A percentile compares a stretch with the other conserved stretches of the same genome.
phyloP scores from a whole-genome alignment of 2,797 vertebrate species.

The Muscicapa striata region DNA sequence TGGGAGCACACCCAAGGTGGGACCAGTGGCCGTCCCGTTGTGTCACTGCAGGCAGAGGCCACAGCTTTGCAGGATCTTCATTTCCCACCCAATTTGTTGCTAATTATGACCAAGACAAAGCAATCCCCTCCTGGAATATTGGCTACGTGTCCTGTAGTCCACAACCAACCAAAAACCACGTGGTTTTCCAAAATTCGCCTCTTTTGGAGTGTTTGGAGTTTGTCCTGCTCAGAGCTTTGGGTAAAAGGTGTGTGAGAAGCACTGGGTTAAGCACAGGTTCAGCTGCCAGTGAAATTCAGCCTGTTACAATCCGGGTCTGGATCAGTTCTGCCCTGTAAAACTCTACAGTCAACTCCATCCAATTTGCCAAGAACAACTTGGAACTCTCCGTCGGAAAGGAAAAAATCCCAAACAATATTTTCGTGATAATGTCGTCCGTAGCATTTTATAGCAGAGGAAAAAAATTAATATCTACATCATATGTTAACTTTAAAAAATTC shows the following conservation, averaged over 20 bases:
- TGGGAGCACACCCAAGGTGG: rapidly evolving
- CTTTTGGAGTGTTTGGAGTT: neutral
- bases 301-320: neutral
- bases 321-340: conserved; percentile 8
- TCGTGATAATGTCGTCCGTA: conserved; percentile 66
- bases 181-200: neutral
- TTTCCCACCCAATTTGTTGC: neutral
- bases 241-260: neutral
- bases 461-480: conserved; percentile 84
- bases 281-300: neutral
- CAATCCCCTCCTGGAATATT: neutral
- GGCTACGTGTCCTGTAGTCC: conserved; percentile 37
- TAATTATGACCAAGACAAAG: conserved; percentile 10
- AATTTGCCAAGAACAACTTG: conserved; percentile 25
- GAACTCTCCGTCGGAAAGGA: conserved; percentile 55
- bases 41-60: conserved; percentile 9
- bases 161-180: neutral
- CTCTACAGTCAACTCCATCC: conserved; percentile 28
- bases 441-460: conserved; percentile 80
- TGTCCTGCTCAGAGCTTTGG: neutral
- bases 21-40: neutral
- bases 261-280: neutral
- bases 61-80: neutral
- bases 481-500: conserved; percentile 88
- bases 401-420: conserved; percentile 73